phyloP scores from a whole-genome alignment of 2,888 invertebrate species.

The Hypolimnas misippus region DNA sequence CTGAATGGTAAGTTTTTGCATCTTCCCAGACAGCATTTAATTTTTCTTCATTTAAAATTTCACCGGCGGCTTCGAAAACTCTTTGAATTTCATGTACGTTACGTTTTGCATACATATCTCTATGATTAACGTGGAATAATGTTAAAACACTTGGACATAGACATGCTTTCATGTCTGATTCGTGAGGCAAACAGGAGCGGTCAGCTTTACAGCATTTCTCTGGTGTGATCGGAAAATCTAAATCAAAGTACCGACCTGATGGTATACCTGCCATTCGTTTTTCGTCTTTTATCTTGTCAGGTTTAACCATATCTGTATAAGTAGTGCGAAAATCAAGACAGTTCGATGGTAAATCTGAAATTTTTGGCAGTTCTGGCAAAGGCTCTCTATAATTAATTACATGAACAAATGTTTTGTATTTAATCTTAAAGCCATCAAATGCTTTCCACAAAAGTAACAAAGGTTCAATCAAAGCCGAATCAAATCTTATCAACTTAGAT shows the following conservation, averaged over 20 bases:
- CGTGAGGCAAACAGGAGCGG: constrained; percentile 61
- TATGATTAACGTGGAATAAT: constrained; percentile 61
- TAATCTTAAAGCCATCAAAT: constrained; percentile 69
- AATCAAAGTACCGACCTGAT: constrained; percentile 72
- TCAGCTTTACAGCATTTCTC: constrained; percentile 57
- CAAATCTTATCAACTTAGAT: constrained; percentile 70
- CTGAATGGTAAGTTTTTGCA: constrained; percentile 75
- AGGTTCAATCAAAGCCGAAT: constrained; percentile 75
- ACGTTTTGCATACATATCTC: constrained; percentile 69
- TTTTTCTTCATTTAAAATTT: constrained; percentile 72
- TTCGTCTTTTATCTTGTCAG: constrained; percentile 53
- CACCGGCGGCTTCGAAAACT: constrained; percentile 81
- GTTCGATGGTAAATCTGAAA: constrained; percentile 60
- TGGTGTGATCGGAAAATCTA: constrained; percentile 66
- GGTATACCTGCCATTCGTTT: constrained; percentile 66
- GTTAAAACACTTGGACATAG: constrained; percentile 66
- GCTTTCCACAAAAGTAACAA: constrained; percentile 74
- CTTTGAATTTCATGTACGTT: constrained; percentile 63
- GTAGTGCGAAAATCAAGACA: constrained; percentile 70
- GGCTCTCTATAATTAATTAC: constrained; percentile 74
- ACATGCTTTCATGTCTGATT: constrained; percentile 65
- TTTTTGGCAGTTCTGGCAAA: constrained; percentile 68
- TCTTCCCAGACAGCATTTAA: constrained; percentile 80
- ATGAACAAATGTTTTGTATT: constrained; percentile 78
- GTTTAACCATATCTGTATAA: constrained; percentile 71